phyloP scores from a whole-genome alignment of 2,113 vertebrate genomes.

The Hipposideros armiger region DNA sequence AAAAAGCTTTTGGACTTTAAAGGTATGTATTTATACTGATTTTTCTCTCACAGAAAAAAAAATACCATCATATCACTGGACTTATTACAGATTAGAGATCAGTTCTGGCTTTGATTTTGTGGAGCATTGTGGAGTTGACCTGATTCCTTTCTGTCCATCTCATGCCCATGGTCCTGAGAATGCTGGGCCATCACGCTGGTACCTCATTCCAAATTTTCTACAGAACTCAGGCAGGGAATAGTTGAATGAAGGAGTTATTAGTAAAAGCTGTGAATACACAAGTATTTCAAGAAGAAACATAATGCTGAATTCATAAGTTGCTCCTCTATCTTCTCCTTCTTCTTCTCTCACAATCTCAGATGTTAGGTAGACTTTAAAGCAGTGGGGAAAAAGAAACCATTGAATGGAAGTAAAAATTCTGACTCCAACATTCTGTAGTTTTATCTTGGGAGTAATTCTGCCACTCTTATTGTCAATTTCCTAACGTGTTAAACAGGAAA shows the following conservation, averaged over 20 bases:
- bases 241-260: not conserved
- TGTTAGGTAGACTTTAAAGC: not conserved
- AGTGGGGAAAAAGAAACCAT: not conserved
- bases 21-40: not conserved
- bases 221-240: not conserved
- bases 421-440: not conserved
- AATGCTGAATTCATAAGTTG: not conserved
- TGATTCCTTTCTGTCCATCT: not conserved
- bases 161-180: not conserved
- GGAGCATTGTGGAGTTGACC: not conserved
- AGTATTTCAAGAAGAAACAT: conserved; percentile 13
- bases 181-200: not conserved
- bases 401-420: not conserved
- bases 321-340: not conserved
- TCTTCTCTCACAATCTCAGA: not conserved
- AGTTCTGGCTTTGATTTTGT: not conserved
- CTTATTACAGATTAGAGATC: not conserved
- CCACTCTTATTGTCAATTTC: not conserved
- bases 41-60: not conserved
- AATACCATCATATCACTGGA: not conserved
- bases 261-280: not conserved
- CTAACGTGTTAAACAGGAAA: not conserved
- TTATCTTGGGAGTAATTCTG: not conserved
- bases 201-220: conserved; percentile 14
- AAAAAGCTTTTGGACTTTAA: not conserved